Evolutionary conservation across 2,797 vertebrate genomes (phyloP).

Genomic region (Coreius guichenoti): DNA sequence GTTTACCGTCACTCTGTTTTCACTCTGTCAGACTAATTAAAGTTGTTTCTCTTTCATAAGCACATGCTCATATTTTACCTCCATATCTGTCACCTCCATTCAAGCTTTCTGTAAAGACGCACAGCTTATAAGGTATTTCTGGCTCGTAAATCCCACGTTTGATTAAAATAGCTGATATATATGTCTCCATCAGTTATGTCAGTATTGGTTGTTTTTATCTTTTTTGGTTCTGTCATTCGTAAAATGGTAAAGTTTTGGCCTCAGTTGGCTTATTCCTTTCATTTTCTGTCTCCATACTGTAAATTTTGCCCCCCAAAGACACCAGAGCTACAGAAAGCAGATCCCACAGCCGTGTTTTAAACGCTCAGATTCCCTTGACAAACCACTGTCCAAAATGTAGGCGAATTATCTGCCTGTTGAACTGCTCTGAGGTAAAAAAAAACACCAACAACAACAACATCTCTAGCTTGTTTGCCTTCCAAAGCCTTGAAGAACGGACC

Average conservation of each 20-base stretch:
- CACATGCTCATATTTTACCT: background rate
- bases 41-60: background rate
- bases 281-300: background rate
- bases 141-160: background rate
- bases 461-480: background rate
- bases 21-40: slow-evolving; percentile 40
- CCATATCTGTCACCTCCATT: background rate
- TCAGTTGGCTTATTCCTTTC: background rate
- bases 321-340: background rate
- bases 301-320: no score
- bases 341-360: background rate
- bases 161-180: background rate
- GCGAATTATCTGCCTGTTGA: background rate
- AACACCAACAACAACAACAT: background rate
- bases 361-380: background rate
- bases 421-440: background rate
- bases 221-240: background rate
- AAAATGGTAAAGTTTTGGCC: background rate
- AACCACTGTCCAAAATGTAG: background rate
- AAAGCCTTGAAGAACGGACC: background rate
- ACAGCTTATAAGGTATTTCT: background rate
- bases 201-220: no score
- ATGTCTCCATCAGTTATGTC: no score
- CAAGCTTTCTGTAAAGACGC: background rate
- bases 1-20: slow-evolving; percentile 36